Base-by-base conservation (phyloP, 2,888 invertebrate species). In the Aricia artaxerxes region DNA sequence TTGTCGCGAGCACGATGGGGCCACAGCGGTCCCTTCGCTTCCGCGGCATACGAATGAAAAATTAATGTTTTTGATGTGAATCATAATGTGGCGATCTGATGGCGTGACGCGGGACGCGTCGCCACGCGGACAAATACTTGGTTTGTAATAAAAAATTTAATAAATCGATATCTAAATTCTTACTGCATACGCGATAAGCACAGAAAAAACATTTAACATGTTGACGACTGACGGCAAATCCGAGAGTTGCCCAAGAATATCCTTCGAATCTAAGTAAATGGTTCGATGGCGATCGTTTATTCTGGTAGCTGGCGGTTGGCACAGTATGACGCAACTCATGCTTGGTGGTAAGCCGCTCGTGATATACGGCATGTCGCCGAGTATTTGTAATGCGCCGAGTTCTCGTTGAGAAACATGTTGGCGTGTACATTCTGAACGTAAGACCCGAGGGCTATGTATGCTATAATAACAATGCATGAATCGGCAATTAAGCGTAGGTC, bases 401-500 rank as follows among this genome's bases (percentile, higher is more conserved):
- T 76, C 89, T 90, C 90, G 87, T 85, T 84, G 83, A 83, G 57
- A 57, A 57, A 16, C 57, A 87, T 88, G 88, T 87, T 87, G 85
- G 84, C 86, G 88, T 87, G 88, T 88, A 89, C 90, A 91, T 91
- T 89, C 90, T 90, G 85, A 90, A 89, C 91, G 90, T 93, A 92
- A 92, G 92, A 92, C 89, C 49, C 57, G 3, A 9, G 35, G 57
- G 16, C 53, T 24, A n/a, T 35, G 24, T 24, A 24, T 24, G 24
- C 24, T 24, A 24, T 24, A 24, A 24, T 35, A 16, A 53, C 49
- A n/a, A 13, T 49, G 11, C 16, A 75, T 73, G 16, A 35, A 6
- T 31, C 75, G 44, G 49, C n/a, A 38, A 69, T 5, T 24, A 4
- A 35, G 31, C 31, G 64, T 64, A 64, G 64, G 31, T 64, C 31